These are phyloP conservation scores for Oncorhynchus kisutch DNA, from an alignment of 2,113 vertebrate genomes.

Conservation along the genomic window DNA sequence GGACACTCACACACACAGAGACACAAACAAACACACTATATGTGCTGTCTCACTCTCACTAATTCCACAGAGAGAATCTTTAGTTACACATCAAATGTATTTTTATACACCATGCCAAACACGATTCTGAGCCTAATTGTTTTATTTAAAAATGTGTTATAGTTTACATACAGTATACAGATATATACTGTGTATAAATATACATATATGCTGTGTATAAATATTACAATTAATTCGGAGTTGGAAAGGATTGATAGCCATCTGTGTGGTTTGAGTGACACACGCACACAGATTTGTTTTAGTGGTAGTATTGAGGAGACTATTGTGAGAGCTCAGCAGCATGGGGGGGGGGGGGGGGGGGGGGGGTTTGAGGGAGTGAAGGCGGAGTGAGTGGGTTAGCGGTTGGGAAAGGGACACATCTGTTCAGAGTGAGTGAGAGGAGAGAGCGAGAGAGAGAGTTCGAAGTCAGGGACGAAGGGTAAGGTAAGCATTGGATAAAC, in stretches of 20 bases:
- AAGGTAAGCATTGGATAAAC: constrained; percentile 22
- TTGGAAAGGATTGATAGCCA: too few species aligned
- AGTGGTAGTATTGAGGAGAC: constrained; percentile 23
- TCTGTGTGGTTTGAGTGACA: not conserved
- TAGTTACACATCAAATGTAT: constrained; percentile 1
- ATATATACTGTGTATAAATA: too few species aligned
- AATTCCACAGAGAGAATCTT: constrained; percentile 36
- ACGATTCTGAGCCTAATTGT: not conserved
- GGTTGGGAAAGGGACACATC: constrained; percentile 55
- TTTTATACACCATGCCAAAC: not conserved
- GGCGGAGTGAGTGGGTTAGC: not conserved
- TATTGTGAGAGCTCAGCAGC: constrained; percentile 12
- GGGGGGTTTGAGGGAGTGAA: not conserved
- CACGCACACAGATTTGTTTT: constrained; percentile 12
- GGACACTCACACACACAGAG: not conserved
- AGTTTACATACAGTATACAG: too few species aligned
- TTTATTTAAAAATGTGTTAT: not conserved
- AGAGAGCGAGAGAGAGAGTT: constrained; percentile 12
- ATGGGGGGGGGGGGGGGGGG: constrained; percentile 12
- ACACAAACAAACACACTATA: constrained; percentile 25
- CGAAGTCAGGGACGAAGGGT: too few species aligned
- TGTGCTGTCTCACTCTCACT: constrained; percentile 27
- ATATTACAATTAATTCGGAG: too few species aligned
- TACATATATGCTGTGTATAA: too few species aligned
- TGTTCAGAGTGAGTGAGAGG: constrained; percentile 55